phyloP scores from a whole-genome alignment of 2,113 vertebrate genomes.

The Chiloscyllium plagiosum region DNA sequence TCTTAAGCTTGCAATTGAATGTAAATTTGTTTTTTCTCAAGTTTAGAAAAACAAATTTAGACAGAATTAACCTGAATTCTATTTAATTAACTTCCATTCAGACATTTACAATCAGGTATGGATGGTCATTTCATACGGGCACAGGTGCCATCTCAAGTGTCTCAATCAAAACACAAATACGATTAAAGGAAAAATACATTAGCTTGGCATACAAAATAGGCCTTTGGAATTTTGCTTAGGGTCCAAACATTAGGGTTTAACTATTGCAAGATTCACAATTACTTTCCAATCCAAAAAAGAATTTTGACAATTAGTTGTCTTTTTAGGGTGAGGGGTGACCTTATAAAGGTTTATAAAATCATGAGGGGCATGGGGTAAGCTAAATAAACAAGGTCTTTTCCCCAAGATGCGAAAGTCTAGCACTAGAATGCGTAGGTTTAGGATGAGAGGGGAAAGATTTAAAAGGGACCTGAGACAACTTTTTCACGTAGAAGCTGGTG shows the following conservation, averaged over 20 bases:
- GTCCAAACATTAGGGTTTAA: background rate
- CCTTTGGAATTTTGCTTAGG: background rate
- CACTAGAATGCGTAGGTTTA: too few relatives aligned
- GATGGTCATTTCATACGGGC: background rate
- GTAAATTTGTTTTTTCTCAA: background rate
- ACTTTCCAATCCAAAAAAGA: background rate
- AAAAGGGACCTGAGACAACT: too few relatives aligned
- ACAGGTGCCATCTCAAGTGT: background rate
- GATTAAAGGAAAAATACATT: background rate
- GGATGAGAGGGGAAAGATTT: too few relatives aligned
- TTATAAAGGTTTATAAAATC: too few relatives aligned
- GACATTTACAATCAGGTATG: background rate
- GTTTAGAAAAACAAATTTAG: background rate
- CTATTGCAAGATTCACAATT: background rate
- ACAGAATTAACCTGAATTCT: background rate
- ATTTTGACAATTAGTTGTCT: background rate
- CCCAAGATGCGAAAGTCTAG: too few relatives aligned
- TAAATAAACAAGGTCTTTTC: too few relatives aligned
- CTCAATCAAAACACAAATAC: background rate
- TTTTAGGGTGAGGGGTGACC: too few relatives aligned
- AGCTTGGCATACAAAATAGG: background rate
- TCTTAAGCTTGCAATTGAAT: background rate
- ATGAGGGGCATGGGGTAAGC: too few relatives aligned
- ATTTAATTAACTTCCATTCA: background rate
- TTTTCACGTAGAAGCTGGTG: too few relatives aligned